Percentiles rank a stretch among this genome's conserved stretches.
Evolutionary conservation across 2,797 vertebrate species (phyloP).

Genomic region (Sphenopsis melanotis): DNA sequence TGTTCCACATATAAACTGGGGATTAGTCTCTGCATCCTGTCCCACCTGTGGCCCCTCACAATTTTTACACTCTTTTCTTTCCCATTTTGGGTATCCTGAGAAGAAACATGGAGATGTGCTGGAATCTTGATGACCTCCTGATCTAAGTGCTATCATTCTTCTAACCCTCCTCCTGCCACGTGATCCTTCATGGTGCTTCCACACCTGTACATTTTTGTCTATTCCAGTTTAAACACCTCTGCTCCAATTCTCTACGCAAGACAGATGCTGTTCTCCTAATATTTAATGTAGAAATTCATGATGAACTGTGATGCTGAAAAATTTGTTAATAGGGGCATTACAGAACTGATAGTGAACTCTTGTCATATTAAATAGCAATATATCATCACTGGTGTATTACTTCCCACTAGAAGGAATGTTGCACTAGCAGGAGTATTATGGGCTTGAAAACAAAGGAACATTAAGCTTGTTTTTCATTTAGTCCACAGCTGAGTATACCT

Average conservation of each 20-base stretch:
- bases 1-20: background rate
- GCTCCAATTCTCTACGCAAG: background rate
- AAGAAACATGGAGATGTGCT: background rate
- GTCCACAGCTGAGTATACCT: background rate
- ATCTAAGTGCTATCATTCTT: background rate
- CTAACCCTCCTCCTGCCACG: background rate
- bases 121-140: background rate
- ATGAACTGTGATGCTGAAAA: background rate
- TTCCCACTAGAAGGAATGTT: background rate
- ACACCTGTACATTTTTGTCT: background rate
- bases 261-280: background rate
- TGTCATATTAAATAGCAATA: background rate
- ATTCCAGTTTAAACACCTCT: background rate
- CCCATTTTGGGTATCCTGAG: background rate
- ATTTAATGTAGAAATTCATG: background rate
- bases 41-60: background rate
- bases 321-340: background rate
- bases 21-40: background rate
- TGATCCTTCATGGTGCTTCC: background rate
- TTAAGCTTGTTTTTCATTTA: background rate
- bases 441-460: background rate
- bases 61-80: background rate
- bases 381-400: background rate
- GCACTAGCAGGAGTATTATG: background rate
- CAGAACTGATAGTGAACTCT: background rate